Percentiles rank a stretch among this genome's conserved stretches.
Conservation (phyloP, 2,797 vertebrate species). For the Heteromormyrus szaboi region DNA sequence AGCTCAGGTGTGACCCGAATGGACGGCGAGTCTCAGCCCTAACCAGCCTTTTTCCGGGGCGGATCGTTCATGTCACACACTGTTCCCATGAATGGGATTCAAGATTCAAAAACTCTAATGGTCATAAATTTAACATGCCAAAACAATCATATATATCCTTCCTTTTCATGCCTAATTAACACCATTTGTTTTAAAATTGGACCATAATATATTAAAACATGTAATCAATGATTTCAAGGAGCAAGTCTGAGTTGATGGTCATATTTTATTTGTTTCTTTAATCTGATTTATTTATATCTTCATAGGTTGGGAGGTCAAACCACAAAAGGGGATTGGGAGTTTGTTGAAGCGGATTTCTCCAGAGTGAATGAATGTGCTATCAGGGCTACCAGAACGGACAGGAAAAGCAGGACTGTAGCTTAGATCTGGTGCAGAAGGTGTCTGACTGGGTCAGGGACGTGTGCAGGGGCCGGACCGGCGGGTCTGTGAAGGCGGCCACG, state of each 20-base stretch:
- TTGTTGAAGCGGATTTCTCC: not conserved
- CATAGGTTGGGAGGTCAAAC: not conserved
- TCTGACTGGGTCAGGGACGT: constrained; percentile 53
- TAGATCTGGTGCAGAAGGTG: constrained; percentile 40
- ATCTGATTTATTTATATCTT: not conserved
- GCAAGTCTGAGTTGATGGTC: not conserved
- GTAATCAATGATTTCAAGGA: not conserved
- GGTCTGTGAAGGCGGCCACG: not conserved
- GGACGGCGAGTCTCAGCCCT: not conserved
- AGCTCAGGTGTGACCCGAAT: not conserved
- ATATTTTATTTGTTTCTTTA: not conserved
- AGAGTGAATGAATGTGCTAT: not conserved
- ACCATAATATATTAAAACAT: not conserved
- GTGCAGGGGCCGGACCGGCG: constrained; percentile 25
- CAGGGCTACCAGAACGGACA: not conserved
- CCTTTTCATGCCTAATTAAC: not conserved
- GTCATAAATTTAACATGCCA: constrained; percentile 13
- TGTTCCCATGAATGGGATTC: constrained; percentile 58
- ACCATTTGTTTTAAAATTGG: not conserved
- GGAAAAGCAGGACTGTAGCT: constrained; percentile 37
- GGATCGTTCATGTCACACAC: constrained; percentile 53
- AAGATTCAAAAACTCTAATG: constrained; percentile 48
- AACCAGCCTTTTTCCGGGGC: not conserved
- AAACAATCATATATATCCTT: not conserved
- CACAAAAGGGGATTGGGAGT: not conserved